Conservation (phyloP, 2,797 vertebrate species). For the Gorsachius magnificus region DNA sequence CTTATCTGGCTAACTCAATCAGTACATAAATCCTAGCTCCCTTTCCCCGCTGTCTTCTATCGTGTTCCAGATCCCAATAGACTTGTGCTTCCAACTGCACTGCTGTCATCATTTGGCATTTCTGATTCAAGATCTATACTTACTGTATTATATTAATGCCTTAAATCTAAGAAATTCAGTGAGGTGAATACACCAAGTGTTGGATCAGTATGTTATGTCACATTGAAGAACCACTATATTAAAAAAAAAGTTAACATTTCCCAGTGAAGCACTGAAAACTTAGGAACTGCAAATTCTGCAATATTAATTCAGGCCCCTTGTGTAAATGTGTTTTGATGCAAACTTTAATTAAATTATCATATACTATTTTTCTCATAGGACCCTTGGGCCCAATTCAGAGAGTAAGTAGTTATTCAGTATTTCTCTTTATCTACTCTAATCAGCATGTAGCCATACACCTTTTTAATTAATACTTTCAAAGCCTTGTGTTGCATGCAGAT, state of each 20-base stretch:
- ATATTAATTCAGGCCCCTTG: neutral
- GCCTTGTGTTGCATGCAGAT: neutral
- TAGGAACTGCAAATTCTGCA: neutral
- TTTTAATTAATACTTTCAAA: slow-evolving; percentile 58
- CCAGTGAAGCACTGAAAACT: neutral
- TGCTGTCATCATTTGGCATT: neutral
- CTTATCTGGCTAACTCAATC: neutral
- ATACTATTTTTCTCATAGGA: slow-evolving; percentile 45
- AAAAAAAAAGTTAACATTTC: neutral
- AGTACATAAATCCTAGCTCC: neutral
- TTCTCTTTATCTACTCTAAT: slow-evolving; percentile 46
- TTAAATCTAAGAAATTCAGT: neutral
- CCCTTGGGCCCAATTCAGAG: slow-evolving; percentile 35
- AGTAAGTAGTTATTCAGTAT: slow-evolving; percentile 40
- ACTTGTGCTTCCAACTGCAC: neutral
- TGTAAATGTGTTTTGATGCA: slow-evolving; percentile 47
- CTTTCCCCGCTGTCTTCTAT: neutral
- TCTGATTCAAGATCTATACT: neutral
- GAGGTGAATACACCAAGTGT: neutral
- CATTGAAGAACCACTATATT: neutral
- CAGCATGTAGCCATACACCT: slow-evolving; percentile 41
- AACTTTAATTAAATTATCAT: slow-evolving; percentile 61
- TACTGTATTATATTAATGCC: neutral
- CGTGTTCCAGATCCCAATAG: neutral
- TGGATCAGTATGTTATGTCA: neutral